Conservation (phyloP, 2,888 invertebrate species). For the Lepidochitona cinerea region DNA sequence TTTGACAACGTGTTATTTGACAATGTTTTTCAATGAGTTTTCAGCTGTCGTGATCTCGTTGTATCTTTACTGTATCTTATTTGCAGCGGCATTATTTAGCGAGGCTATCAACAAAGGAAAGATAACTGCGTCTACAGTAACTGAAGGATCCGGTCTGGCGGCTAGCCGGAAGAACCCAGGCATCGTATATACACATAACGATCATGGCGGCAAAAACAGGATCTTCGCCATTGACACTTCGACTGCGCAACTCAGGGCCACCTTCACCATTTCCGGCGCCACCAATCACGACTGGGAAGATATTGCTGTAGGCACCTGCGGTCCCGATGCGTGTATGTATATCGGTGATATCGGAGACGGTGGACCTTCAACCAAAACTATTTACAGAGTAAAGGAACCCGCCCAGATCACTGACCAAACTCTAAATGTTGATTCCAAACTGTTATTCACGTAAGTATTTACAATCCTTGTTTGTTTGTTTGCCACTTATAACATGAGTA, state of each 20-base stretch:
- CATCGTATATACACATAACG: background rate
- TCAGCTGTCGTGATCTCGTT: too few relatives aligned
- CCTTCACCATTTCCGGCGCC: slow-evolving; percentile 1
- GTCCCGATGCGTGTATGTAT: slow-evolving; percentile 24
- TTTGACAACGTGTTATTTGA: too few relatives aligned
- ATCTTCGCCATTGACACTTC: background rate
- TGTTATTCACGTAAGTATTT: slow-evolving; percentile 17
- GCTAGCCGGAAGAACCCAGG: background rate
- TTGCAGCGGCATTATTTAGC: background rate
- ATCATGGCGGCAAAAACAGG: background rate
- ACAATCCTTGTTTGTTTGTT: too few relatives aligned
- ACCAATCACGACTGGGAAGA: slow-evolving; percentile 40
- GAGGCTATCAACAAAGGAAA: background rate
- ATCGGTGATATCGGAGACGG: slow-evolving; percentile 31
- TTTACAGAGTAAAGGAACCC: slow-evolving; percentile 33
- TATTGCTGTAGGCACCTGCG: slow-evolving; percentile 36
- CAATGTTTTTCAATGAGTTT: too few relatives aligned
- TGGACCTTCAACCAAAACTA: slow-evolving; percentile 10
- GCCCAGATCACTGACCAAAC: slow-evolving; percentile 4
- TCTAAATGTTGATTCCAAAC: slow-evolving; percentile 7
- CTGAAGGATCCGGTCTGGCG: slow-evolving; percentile 1
- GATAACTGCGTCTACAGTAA: background rate
- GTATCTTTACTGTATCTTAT: too few relatives aligned
- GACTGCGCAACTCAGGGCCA: background rate
- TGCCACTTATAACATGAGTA: too few relatives aligned